These are phyloP conservation scores for Pandemis cinnamomeana DNA, from an alignment of 2,888 invertebrate genomes.

Conservation along the genomic window DNA sequence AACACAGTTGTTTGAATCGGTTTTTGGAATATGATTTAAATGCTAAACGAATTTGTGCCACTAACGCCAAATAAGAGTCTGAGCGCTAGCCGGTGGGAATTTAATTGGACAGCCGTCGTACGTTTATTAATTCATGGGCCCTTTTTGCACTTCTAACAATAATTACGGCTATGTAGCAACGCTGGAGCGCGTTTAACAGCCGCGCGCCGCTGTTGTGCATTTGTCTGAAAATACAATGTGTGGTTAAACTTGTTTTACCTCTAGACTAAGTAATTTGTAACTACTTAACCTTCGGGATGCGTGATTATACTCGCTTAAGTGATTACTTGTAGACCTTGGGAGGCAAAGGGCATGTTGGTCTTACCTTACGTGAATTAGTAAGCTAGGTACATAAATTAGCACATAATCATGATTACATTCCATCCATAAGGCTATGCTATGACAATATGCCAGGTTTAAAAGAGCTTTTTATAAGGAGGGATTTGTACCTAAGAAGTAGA, in stretches of 20 bases:
- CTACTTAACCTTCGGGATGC: background rate
- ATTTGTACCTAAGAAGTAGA: conserved; percentile 12
- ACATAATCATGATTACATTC: conserved; percentile 9
- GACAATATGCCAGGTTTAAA: conserved; percentile 5
- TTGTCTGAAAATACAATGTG: background rate
- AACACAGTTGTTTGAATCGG: conserved; percentile 78
- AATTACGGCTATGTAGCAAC: conserved; percentile 6
- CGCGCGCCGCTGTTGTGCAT: background rate
- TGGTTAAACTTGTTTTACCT: background rate
- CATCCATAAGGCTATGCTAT: background rate
- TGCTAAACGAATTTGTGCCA: conserved; percentile 80
- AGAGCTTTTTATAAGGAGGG: conserved; percentile 21
- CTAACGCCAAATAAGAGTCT: conserved; percentile 75
- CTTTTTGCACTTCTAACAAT: conserved; percentile 21
- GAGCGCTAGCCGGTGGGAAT: conserved; percentile 64
- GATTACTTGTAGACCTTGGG: background rate
- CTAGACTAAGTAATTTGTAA: background rate
- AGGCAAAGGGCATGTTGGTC: background rate
- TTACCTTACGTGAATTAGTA: background rate
- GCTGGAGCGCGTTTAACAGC: conserved; percentile 3
- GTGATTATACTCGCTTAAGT: background rate
- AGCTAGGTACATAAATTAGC: background rate
- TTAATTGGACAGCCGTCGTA: conserved; percentile 62
- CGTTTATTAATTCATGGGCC: conserved; percentile 22
- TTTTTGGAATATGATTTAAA: conserved; percentile 81